Evolutionary conservation across 2,797 vertebrate species (phyloP).

Genomic region (Myiotriccus ornatus): DNA sequence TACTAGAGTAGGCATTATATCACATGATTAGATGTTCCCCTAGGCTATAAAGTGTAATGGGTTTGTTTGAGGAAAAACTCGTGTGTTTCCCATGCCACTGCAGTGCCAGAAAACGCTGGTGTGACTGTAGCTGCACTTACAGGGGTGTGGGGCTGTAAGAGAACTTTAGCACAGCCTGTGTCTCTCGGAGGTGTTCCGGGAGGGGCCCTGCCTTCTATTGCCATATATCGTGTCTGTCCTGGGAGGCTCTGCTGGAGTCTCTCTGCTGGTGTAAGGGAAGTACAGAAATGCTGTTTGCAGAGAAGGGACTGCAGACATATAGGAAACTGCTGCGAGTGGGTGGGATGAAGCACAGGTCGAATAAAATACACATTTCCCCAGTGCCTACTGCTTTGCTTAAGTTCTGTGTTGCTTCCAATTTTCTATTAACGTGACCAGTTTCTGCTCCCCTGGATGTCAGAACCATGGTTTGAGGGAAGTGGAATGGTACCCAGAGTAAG

Average conservation of each 20-base stretch:
- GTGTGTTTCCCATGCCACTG: neutral
- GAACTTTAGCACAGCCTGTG: neutral
- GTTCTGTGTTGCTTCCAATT: neutral
- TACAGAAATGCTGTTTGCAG: neutral
- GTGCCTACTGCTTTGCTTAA: slow-evolving; percentile 12
- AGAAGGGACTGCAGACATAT: neutral
- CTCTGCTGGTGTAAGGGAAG: neutral
- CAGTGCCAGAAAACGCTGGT: neutral
- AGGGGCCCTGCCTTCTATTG: neutral
- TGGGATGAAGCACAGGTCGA: neutral
- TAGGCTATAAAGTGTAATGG: neutral
- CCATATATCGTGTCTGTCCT: neutral
- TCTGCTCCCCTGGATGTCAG: neutral
- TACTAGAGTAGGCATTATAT: neutral
- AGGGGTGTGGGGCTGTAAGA: no score
- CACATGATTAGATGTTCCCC: neutral
- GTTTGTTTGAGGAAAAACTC: neutral
- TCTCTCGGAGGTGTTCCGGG: neutral
- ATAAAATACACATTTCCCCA: neutral
- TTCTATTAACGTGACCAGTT: neutral
- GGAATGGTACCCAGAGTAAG: neutral
- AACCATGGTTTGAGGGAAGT: neutral
- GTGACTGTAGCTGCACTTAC: neutral
- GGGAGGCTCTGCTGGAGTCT: neutral
- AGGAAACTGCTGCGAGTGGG: neutral